Conservation (phyloP, 2,797 vertebrate species). For the Neostethus bicornis region DNA sequence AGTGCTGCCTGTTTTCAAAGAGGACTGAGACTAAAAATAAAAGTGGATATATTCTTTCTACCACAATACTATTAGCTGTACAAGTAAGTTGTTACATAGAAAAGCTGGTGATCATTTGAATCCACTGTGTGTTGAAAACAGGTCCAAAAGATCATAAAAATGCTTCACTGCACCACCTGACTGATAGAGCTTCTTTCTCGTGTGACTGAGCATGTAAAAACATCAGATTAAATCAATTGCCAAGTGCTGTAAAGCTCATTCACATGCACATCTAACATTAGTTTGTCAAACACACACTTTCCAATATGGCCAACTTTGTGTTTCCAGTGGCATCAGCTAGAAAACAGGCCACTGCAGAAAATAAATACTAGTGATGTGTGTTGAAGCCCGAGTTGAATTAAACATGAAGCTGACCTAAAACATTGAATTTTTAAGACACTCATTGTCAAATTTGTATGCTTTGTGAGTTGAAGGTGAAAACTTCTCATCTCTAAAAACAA, state of each 20-base stretch:
- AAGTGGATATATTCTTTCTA: conserved; percentile 19
- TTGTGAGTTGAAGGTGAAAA: conserved; percentile 14
- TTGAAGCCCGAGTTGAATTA: neutral
- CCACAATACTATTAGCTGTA: conserved; percentile 38
- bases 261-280: conserved; percentile 6
- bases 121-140: conserved; percentile 43
- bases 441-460: conserved; percentile 3
- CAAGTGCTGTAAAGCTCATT: conserved; percentile 12
- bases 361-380: neutral
- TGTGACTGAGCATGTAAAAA: conserved; percentile 65
- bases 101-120: conserved; percentile 21
- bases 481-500: neutral
- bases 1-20: conserved; percentile 13
- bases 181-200: conserved; percentile 53
- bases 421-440: neutral
- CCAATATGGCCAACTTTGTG: conserved; percentile 1
- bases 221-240: conserved; percentile 57
- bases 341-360: conserved; percentile 7
- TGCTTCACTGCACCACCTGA: conserved; percentile 41
- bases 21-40: conserved; percentile 13
- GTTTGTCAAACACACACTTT: conserved; percentile 22
- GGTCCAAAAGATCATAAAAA: conserved; percentile 15
- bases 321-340: conserved; percentile 3
- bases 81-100: conserved; percentile 21
- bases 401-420: conserved; percentile 15